These are phyloP conservation scores for Ophioninae sp. DNA, from an alignment of 2,888 invertebrate genomes.

Conservation along the genomic window DNA sequence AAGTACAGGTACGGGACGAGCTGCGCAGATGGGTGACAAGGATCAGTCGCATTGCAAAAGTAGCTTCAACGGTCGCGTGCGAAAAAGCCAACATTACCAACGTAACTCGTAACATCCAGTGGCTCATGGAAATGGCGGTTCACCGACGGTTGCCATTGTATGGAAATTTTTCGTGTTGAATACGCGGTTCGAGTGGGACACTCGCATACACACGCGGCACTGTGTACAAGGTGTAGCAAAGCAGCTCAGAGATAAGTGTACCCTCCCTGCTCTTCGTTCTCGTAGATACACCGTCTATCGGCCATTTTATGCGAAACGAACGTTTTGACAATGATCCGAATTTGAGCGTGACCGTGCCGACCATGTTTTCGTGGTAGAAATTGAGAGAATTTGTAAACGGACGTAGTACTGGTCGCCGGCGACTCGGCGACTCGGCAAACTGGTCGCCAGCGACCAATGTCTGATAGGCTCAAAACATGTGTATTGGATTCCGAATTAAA, in stretches of 20 bases:
- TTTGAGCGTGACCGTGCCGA: background rate
- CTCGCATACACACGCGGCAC: background rate
- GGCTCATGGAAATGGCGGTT: conserved; percentile 77
- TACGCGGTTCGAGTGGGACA: conserved; percentile 65
- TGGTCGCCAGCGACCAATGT: too few relatives aligned
- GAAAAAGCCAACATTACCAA: conserved; percentile 63
- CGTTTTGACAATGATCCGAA: background rate
- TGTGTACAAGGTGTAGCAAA: conserved; percentile 9
- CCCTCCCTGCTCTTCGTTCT: conserved; percentile 6
- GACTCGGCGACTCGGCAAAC: too few relatives aligned
- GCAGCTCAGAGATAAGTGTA: conserved; percentile 53
- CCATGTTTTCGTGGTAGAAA: too few relatives aligned
- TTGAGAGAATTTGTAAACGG: too few relatives aligned
- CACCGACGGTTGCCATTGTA: conserved; percentile 75
- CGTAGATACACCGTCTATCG: background rate
- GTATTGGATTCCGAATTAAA: too few relatives aligned
- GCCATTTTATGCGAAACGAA: conserved; percentile 17
- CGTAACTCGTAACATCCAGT: conserved; percentile 60
- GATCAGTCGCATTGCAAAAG: conserved; percentile 68
- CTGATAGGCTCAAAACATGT: too few relatives aligned
- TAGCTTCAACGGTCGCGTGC: conserved; percentile 74
- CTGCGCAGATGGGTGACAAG: conserved; percentile 63
- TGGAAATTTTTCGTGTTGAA: conserved; percentile 75
- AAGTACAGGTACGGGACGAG: conserved; percentile 35
- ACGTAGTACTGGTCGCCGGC: too few relatives aligned